phyloP scores from a whole-genome alignment of 2,113 vertebrate genomes.

The Platichthys stellatus region DNA sequence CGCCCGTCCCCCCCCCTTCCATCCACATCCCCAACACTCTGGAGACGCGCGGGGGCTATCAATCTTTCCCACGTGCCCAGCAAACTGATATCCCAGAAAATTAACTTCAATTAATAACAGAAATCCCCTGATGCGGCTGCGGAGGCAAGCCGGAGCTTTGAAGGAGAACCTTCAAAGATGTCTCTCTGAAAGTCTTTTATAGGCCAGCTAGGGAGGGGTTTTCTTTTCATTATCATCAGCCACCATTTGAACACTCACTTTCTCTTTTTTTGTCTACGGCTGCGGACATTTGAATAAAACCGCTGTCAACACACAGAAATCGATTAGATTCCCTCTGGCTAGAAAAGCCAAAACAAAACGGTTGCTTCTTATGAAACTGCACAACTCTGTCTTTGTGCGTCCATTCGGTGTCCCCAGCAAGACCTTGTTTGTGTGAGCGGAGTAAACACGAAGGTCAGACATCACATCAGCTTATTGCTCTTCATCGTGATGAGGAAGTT shows the following conservation, averaged over 20 bases:
- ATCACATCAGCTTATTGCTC: conserved; percentile 18
- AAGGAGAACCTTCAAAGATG: conserved; percentile 99
- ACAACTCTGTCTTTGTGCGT: conserved; percentile 33
- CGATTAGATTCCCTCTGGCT: conserved; percentile 59
- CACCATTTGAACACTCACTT: conserved; percentile 65
- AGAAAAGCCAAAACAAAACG: conserved; percentile 69
- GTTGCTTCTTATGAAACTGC: conserved; percentile 56
- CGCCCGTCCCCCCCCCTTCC: conserved; percentile 46
- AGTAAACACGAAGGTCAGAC: conserved; percentile 33
- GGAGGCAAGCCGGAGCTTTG: conserved; percentile 90
- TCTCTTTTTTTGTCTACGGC: conserved; percentile 37
- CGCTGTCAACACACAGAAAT: conserved; percentile 67
- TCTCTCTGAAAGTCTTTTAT: conserved; percentile 93
- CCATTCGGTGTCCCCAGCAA: conserved; percentile 18
- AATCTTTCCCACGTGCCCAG: conserved; percentile 98
- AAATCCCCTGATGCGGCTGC: conserved; percentile 89
- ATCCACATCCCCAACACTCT: conserved; percentile 84
- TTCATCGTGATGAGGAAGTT: conserved; percentile 9
- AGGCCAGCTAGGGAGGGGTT: conserved; percentile 83
- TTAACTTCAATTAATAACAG: conserved; percentile 99
- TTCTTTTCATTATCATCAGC: conserved; percentile 78
- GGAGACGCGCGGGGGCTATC: conserved; percentile 96
- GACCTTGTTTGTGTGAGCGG: conserved; percentile 47
- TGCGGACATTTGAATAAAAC: conserved; percentile 70
- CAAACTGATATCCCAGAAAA: conserved; percentile 99